Evolutionary conservation across 2,113 vertebrate species (phyloP).

Genomic region (Rostratula benghalensis): DNA sequence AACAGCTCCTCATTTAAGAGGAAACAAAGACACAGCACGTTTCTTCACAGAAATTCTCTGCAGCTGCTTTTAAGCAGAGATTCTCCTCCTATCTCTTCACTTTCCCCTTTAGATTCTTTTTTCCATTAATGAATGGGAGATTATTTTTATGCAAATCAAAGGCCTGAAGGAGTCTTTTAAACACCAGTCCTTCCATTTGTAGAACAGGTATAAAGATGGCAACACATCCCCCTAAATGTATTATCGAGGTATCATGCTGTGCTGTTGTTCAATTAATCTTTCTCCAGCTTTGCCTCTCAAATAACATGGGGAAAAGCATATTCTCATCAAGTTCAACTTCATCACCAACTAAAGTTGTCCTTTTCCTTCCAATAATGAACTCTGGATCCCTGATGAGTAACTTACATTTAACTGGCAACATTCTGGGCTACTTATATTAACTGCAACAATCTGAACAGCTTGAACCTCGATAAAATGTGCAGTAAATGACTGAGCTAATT

Average conservation of each 20-base stretch:
- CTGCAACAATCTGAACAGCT: constrained; percentile 72
- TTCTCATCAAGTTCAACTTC: background rate
- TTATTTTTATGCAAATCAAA: background rate
- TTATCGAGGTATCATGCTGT: fast-evolving
- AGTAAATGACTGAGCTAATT: constrained; percentile 76
- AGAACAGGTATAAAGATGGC: background rate
- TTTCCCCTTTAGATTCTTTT: background rate
- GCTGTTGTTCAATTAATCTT: background rate
- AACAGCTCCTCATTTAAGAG: background rate
- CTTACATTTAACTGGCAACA: constrained; percentile 75
- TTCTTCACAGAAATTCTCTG: background rate
- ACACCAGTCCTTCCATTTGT: background rate
- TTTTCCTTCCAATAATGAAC: constrained; percentile 65
- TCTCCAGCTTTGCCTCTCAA: background rate
- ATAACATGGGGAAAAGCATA: background rate
- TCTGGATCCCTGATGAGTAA: constrained; percentile 72
- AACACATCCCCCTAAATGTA: background rate
- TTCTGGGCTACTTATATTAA: constrained; percentile 72
- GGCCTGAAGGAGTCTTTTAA: background rate
- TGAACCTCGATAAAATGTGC: constrained; percentile 76
- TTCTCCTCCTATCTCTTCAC: background rate
- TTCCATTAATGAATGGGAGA: background rate
- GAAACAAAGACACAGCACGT: background rate
- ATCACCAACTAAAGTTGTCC: constrained; percentile 55
- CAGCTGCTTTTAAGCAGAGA: background rate